phyloP scores from a whole-genome alignment of 2,113 vertebrate genomes.

The Labeo rohita region DNA sequence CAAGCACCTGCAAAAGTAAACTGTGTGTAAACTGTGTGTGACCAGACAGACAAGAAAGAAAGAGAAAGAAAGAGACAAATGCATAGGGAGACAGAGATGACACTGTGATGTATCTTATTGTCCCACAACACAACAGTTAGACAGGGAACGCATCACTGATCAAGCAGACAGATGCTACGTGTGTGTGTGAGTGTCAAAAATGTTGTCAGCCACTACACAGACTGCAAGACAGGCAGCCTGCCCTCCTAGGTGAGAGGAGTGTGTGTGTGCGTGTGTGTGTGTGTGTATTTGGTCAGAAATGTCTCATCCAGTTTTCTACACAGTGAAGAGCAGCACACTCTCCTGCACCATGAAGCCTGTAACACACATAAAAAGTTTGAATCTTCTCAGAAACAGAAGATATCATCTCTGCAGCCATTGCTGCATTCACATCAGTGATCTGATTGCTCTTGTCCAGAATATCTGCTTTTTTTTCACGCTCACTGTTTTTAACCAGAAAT shows the following conservation, averaged over 20 bases:
- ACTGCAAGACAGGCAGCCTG: conserved; percentile 23
- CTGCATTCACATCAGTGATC: neutral
- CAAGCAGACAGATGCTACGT: conserved; percentile 11
- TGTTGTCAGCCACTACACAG: conserved; percentile 44
- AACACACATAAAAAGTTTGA: neutral
- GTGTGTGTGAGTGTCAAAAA: conserved; percentile 26
- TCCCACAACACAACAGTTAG: conserved; percentile 24
- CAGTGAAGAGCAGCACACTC: neutral
- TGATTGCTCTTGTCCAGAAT: neutral
- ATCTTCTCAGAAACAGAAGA: neutral
- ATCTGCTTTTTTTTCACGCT: neutral
- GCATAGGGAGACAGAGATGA: neutral
- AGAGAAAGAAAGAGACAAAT: neutral
- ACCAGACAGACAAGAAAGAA: neutral
- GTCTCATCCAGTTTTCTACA: neutral
- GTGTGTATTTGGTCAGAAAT: neutral
- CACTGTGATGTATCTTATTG: neutral
- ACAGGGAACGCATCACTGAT: conserved; percentile 18
- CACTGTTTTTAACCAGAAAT: neutral
- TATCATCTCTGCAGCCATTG: neutral
- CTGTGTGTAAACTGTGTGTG: conserved; percentile 8
- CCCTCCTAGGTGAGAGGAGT: conserved; percentile 43
- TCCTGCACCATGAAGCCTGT: neutral
- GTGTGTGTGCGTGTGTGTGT: conserved; percentile 16
- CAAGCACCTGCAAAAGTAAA: neutral